phyloP scores from a whole-genome alignment of 2,888 invertebrate genomes.

The Drosophila peninsularis region DNA sequence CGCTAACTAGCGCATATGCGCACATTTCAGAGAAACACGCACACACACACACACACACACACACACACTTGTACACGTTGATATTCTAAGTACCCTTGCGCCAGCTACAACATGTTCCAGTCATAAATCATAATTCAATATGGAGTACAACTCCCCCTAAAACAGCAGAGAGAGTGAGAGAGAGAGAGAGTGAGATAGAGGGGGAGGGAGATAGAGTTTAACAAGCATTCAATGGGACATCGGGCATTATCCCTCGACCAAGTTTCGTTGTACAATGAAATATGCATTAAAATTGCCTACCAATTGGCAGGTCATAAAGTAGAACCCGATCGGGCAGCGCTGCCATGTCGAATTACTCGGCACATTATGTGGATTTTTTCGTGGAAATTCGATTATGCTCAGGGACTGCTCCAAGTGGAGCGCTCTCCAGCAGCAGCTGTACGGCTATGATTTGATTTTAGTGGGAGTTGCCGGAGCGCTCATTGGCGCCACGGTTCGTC shows the following conservation, averaged over 20 bases:
- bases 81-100: conserved; percentile 69
- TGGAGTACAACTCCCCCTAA: conserved; percentile 65
- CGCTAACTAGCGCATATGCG: conserved; percentile 77
- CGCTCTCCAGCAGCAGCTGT: conserved; percentile 7
- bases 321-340: conserved; percentile 47
- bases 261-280: conserved; percentile 66
- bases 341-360: conserved; percentile 60
- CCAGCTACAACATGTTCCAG: conserved; percentile 69
- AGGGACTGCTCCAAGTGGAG: conserved; percentile 23
- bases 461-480: conserved; percentile 47
- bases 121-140: conserved; percentile 81
- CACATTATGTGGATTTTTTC: conserved; percentile 47
- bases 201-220: conserved; percentile 17
- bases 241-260: conserved; percentile 34
- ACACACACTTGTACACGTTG: conserved; percentile 22
- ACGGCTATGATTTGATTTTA: conserved; percentile 50
- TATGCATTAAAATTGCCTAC: conserved; percentile 74
- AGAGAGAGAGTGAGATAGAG: conserved; percentile 6
- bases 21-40: conserved; percentile 57
- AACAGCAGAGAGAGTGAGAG: neutral
- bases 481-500: conserved; percentile 54
- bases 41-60: conserved; percentile 21
- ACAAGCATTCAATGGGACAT: conserved; percentile 50
- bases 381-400: conserved; percentile 48
- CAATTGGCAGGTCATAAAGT: conserved; percentile 64